Conservation (phyloP, 2,888 invertebrate genomes). For the Stratiomys singularior region DNA sequence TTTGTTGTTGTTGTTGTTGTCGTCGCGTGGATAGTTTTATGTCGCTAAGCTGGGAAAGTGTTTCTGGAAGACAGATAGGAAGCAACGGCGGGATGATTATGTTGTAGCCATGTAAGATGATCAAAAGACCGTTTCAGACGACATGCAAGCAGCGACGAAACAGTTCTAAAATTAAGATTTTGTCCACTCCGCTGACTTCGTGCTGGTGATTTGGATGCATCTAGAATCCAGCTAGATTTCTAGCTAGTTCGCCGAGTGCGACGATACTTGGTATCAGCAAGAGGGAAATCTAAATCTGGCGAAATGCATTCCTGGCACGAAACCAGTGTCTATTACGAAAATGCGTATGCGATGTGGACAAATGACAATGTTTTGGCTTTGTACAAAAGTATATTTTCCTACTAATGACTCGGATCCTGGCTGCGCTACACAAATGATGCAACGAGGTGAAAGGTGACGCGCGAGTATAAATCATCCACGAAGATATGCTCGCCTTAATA, state of each 20-base stretch:
- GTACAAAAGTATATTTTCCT: neutral
- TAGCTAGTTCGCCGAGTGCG: neutral
- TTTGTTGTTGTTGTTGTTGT: neutral
- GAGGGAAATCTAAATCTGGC: neutral
- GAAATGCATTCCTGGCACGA: constrained; percentile 23
- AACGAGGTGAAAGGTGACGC: neutral
- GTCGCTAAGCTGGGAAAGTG: neutral
- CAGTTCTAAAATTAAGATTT: constrained; percentile 17
- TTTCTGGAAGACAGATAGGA: neutral
- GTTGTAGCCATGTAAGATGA: neutral
- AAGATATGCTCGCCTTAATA: neutral
- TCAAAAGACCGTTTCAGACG: neutral
- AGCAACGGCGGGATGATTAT: neutral
- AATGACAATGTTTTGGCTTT: constrained; percentile 11
- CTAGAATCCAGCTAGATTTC: neutral
- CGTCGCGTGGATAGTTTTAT: constrained; percentile 3
- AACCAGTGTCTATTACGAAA: constrained; percentile 5
- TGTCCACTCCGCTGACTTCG: neutral
- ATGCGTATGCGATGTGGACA: constrained; percentile 1
- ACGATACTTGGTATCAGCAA: neutral
- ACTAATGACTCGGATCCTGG: neutral
- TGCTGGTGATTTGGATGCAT: neutral
- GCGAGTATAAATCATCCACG: neutral
- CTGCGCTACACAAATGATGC: neutral
- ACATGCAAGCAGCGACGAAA: neutral